Evolutionary conservation across 2,888 invertebrate species (phyloP).

Genomic region (Adelphocoris suturalis): DNA sequence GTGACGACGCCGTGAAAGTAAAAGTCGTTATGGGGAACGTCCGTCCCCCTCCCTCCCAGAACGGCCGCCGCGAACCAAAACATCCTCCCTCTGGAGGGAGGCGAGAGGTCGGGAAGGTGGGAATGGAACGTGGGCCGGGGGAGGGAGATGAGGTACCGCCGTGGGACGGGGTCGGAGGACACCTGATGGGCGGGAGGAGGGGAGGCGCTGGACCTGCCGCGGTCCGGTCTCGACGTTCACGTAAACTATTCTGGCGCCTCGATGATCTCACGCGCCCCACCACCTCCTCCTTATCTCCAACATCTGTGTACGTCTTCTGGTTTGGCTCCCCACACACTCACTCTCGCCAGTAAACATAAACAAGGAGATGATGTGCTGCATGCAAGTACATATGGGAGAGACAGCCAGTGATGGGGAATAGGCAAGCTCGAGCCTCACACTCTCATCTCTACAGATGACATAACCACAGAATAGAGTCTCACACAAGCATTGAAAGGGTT

Average conservation of each 20-base stretch:
- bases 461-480: too few relatives aligned
- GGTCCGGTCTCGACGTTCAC: background rate
- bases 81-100: background rate
- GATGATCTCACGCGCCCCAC: background rate
- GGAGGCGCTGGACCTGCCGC: background rate
- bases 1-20: slow-evolving; percentile 40
- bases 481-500: too few relatives aligned
- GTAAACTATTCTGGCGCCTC: slow-evolving; percentile 27
- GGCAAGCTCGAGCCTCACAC: too few relatives aligned
- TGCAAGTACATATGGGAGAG: too few relatives aligned
- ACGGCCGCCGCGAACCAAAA: background rate
- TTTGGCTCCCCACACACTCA: too few relatives aligned
- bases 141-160: background rate
- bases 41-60: too few relatives aligned
- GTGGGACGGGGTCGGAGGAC: too few relatives aligned
- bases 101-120: background rate
- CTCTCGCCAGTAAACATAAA: too few relatives aligned
- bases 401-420: too few relatives aligned
- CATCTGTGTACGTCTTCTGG: too few relatives aligned
- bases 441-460: too few relatives aligned
- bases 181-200: background rate
- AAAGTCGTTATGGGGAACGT: slow-evolving; percentile 30
- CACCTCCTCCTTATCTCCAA: background rate
- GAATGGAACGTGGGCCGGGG: too few relatives aligned
- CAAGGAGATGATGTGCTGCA: background rate